phyloP scores from a whole-genome alignment of 92 coral and sea anemone species.

The Pocillopora grandis region DNA sequence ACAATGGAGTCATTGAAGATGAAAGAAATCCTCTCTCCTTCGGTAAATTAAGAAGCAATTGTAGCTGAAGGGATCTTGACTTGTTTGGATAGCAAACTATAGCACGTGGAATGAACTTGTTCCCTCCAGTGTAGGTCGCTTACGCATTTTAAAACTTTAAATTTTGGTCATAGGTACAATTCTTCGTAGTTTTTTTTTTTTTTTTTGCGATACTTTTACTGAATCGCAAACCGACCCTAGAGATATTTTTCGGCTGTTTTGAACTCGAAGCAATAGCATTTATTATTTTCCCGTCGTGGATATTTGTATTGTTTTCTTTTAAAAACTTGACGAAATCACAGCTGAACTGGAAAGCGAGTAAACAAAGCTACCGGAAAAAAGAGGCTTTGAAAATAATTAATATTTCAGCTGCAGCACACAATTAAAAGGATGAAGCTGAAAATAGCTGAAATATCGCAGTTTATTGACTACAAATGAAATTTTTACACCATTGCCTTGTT shows the following conservation, averaged over 20 bases:
- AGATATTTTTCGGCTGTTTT: background rate
- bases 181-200: background rate
- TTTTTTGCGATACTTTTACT: background rate
- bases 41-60: constrained; percentile 4
- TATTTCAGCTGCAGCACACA: constrained; percentile 21
- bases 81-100: constrained; percentile 1
- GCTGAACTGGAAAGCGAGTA: constrained; percentile 7
- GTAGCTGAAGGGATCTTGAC: background rate
- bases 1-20: constrained; percentile 13
- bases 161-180: background rate
- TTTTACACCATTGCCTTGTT: background rate
- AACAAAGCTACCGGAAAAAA: constrained; percentile 23
- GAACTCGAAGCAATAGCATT: background rate
- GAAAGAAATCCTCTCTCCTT: constrained; percentile 18
- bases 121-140: background rate
- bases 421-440: background rate
- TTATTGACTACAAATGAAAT: constrained; percentile 19
- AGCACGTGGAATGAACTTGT: background rate
- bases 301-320: background rate
- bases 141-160: background rate
- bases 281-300: background rate
- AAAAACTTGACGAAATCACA: background rate
- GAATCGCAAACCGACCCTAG: background rate
- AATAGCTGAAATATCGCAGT: constrained; percentile 5
- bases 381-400: constrained; percentile 17